phyloP scores from a whole-genome alignment of 2,888 invertebrate genomes.

The Ryuthela nishihirai region DNA sequence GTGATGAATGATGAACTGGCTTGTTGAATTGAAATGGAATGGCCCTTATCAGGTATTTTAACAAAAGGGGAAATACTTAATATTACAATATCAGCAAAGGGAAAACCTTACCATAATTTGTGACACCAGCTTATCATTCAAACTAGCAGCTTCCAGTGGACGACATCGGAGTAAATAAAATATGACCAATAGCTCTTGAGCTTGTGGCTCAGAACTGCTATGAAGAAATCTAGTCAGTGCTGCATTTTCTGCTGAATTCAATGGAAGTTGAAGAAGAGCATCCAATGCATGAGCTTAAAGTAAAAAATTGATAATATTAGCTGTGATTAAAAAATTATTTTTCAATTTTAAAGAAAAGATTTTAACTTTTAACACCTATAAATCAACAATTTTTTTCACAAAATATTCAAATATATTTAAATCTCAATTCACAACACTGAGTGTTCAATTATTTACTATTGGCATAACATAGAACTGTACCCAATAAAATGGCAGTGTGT shows the following conservation, averaged over 20 bases:
- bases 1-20: no score
- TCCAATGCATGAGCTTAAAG: constrained; percentile 50
- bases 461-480: no score
- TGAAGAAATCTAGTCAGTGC: constrained; percentile 64
- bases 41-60: no score
- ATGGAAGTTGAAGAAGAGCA: constrained; percentile 61
- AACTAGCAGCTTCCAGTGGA: constrained; percentile 52
- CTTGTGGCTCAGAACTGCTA: constrained; percentile 56
- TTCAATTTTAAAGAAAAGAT: no score
- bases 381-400: no score
- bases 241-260: constrained; percentile 63
- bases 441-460: no score
- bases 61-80: no score
- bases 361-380: no score
- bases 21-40: no score
- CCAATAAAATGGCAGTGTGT: no score
- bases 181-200: constrained; percentile 65
- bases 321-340: no score
- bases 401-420: background rate
- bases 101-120: constrained; percentile 44
- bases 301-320: constrained; percentile 2
- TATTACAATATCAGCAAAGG: background rate
- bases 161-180: constrained; percentile 62
- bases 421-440: no score
- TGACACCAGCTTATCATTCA: constrained; percentile 49